phyloP scores from a whole-genome alignment of 2,113 vertebrate genomes.

The Tetrao urogallus region DNA sequence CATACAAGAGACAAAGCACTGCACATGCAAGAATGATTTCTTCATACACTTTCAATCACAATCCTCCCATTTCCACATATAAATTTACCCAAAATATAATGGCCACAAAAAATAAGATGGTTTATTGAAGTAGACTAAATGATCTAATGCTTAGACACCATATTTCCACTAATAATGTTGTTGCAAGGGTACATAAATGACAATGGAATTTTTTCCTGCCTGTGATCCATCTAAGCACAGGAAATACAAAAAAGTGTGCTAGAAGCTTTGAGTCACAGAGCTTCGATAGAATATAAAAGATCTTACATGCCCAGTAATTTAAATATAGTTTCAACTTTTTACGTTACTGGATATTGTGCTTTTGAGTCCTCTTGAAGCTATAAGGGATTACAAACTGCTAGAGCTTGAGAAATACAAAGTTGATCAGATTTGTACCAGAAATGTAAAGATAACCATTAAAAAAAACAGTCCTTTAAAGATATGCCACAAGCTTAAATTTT shows the following conservation, averaged over 20 bases:
- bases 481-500: not conserved
- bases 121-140: slow-evolving; percentile 57
- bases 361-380: slow-evolving; percentile 4
- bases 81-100: not conserved
- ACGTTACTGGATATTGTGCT: slow-evolving; percentile 44
- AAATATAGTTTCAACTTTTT: slow-evolving; percentile 10
- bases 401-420: slow-evolving; percentile 18
- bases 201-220: not conserved
- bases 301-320: not conserved
- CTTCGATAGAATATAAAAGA: not conserved
- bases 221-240: not conserved
- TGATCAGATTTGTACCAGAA: not conserved
- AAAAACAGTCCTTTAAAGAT: slow-evolving; percentile 3
- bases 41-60: not conserved
- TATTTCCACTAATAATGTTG: not conserved
- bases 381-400: not conserved
- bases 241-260: not conserved
- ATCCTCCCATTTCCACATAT: not conserved
- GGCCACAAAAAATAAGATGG: slow-evolving; percentile 12
- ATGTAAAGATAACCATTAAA: not conserved
- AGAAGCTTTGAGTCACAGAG: not conserved
- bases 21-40: rapidly evolving
- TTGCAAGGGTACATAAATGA: not conserved
- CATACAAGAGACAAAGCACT: not conserved
- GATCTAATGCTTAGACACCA: not conserved